Evolutionary conservation across 2,797 vertebrate species (phyloP).

Genomic region (Gymnoscopelus braueri): DNA sequence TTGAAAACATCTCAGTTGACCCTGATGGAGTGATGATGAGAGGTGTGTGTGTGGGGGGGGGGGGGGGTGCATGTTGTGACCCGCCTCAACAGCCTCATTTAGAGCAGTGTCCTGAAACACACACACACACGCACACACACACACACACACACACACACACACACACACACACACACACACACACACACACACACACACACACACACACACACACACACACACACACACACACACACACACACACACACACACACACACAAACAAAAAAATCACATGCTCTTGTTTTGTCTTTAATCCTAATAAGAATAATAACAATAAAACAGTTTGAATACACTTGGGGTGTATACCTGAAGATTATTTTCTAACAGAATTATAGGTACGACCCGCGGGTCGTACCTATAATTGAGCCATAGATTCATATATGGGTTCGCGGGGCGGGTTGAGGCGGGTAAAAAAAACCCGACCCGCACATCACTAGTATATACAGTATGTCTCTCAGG

Average conservation of each 20-base stretch:
- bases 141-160: constrained; percentile 11
- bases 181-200: constrained; percentile 21
- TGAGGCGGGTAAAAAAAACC: too few relatives aligned
- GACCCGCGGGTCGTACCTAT: too few relatives aligned
- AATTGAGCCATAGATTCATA: too few relatives aligned
- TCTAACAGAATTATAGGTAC: too few relatives aligned
- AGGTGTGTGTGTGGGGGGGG: constrained; percentile 12
- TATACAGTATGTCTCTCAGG: constrained; percentile 28
- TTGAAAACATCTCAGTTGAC: constrained; percentile 40
- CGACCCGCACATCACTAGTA: too few relatives aligned
- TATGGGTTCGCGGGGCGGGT: too few relatives aligned
- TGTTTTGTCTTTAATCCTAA: too few relatives aligned
- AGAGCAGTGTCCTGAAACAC: constrained; percentile 37
- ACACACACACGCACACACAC: constrained; percentile 12
- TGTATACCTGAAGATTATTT: too few relatives aligned
- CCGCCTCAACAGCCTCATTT: constrained; percentile 25
- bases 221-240: constrained; percentile 2
- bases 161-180: not conserved
- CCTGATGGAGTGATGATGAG: constrained; percentile 4
- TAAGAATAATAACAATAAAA: too few relatives aligned
- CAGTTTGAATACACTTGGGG: too few relatives aligned
- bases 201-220: constrained; percentile 15
- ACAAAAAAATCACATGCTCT: too few relatives aligned
- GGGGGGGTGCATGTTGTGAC: constrained; percentile 27
- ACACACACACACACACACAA: not conserved